Conservation (phyloP, 2,888 invertebrate species). For the Trichopoda pennipes region DNA sequence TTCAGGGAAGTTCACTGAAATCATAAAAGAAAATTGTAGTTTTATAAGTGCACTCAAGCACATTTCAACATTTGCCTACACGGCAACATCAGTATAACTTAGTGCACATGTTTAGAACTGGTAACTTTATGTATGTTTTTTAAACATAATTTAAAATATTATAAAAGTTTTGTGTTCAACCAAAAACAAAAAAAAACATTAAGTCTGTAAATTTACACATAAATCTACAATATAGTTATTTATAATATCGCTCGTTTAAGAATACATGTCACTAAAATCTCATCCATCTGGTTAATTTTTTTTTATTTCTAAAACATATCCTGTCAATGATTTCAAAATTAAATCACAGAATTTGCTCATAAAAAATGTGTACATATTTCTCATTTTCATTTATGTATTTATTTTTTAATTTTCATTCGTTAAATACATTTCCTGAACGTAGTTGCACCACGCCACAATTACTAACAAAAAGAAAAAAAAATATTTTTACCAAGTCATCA, state of each 20-base stretch:
- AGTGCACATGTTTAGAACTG: neutral
- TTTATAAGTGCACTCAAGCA: constrained; percentile 32
- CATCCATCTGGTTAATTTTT: constrained; percentile 25
- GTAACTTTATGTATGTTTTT: neutral
- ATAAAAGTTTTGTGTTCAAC: neutral
- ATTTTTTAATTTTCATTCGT: constrained; percentile 46
- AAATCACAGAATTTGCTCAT: neutral
- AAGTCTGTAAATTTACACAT: neutral
- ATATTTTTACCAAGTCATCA: constrained; percentile 12
- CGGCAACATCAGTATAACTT: neutral
- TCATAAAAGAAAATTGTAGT: constrained; percentile 49
- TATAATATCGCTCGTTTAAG: neutral
- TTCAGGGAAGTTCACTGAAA: constrained; percentile 61
- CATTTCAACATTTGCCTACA: neutral
- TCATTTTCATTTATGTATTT: constrained; percentile 20
- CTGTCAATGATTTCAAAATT: neutral
- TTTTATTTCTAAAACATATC: constrained; percentile 17
- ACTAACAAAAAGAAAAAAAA: constrained; percentile 14
- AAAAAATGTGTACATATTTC: neutral
- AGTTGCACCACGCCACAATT: constrained; percentile 43
- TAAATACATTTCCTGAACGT: constrained; percentile 57
- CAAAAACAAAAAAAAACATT: constrained; percentile 4
- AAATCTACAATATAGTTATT: constrained; percentile 2
- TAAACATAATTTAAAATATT: constrained; percentile 26
- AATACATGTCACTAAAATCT: constrained; percentile 18